phyloP scores from a whole-genome alignment of 92 coral and sea anemone genomes.

The Palythoa grandis region DNA sequence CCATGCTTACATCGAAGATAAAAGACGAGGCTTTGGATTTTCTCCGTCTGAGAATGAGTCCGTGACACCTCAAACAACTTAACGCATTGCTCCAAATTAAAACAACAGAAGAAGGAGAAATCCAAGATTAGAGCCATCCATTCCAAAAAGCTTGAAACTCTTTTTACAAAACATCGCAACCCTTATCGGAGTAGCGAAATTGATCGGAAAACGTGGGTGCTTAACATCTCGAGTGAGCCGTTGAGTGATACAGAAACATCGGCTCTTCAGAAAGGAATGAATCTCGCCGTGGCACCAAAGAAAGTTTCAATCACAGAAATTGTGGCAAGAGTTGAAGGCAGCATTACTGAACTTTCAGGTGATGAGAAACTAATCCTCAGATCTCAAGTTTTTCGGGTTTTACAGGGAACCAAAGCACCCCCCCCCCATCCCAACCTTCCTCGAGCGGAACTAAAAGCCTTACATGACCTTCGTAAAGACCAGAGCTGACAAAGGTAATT shows the following conservation, averaged over 20 bases:
- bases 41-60: not conserved
- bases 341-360: not conserved
- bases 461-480: not conserved
- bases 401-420: not conserved
- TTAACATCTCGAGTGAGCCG: constrained; percentile 5
- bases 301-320: constrained; percentile 18
- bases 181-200: not conserved
- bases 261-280: constrained; percentile 6
- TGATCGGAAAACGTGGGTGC: not conserved
- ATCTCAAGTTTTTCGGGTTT: not conserved
- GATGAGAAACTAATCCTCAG: constrained; percentile 1
- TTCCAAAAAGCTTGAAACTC: not conserved
- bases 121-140: not conserved
- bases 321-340: not conserved
- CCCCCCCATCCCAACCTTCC: not conserved
- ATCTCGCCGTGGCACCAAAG: constrained; percentile 21
- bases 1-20: not conserved
- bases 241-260: not conserved
- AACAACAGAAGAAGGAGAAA: constrained; percentile 5
- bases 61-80: not conserved
- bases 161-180: not conserved
- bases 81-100: not conserved
- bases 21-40: not conserved
- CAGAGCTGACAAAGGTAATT: not conserved
- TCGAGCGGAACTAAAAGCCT: not conserved